phyloP scores from a whole-genome alignment of 2,113 vertebrate genomes.

The Grammatotria lemairii region DNA sequence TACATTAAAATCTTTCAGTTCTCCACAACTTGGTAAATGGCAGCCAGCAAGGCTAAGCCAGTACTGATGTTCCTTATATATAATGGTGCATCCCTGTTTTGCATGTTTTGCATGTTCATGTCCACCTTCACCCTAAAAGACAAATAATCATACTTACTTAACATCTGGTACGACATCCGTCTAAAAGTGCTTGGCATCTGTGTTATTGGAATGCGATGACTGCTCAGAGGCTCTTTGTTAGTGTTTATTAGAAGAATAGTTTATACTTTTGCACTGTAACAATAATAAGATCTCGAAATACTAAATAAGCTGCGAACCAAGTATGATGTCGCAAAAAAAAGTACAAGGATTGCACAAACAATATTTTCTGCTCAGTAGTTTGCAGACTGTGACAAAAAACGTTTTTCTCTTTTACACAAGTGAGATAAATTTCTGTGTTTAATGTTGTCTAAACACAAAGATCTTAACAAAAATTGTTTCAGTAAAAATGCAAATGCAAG shows the following conservation, averaged over 20 bases:
- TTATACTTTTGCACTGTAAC: neutral
- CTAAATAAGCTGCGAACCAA: neutral
- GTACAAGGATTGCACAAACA: neutral
- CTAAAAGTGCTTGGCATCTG: neutral
- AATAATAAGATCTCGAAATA: neutral
- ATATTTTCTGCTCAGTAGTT: neutral
- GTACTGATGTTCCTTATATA: neutral
- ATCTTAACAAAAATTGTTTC: neutral
- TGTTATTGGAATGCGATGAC: neutral
- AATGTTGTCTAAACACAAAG: neutral
- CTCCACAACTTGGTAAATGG: neutral
- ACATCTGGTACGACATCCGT: neutral
- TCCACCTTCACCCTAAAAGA: neutral
- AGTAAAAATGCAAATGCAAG: neutral
- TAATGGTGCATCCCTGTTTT: neutral
- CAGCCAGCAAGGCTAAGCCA: neutral
- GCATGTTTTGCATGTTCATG: neutral
- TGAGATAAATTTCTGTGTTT: neutral
- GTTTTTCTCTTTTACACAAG: neutral
- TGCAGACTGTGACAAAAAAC: neutral
- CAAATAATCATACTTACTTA: neutral
- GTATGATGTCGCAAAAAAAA: neutral
- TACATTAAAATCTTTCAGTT: neutral
- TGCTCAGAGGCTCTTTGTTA: neutral
- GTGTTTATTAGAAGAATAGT: neutral